Base-by-base conservation (phyloP, 2,888 invertebrate genomes). In the Agrochola lota region DNA sequence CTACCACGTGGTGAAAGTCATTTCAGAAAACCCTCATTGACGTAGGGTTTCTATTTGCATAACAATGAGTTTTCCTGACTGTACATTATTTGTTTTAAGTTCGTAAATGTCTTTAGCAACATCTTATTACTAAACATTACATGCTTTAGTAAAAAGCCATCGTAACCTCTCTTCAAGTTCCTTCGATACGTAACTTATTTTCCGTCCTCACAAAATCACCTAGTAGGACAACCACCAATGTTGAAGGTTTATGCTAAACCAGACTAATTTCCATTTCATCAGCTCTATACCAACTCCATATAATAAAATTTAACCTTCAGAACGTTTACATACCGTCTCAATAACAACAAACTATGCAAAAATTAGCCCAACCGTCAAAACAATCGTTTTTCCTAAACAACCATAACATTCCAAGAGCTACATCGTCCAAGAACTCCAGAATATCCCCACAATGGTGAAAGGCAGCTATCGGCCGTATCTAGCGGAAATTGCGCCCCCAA, bases 401-500 rank as follows among this genome's bases (percentile, higher is more conserved):
- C 26, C 2, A 60, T 20, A 52, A 52, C 23, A 15, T 17, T 62
- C 11, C n/a, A 62, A 81, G 26, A 67, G 26, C 55, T 43, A 76
- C 55, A 69, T 63, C 66, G 63, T 69, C 69, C 17, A 80, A 84
- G 80, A 67, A 73, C 26, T 82, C 40, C 78, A 81, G 87, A 87
- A 89, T 88, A 90, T 77, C 79, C 62, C 85, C 62, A 75, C 83
- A 68, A 86, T 85, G 87, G 85, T 88, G 88, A 91, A 91, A 91
- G 89, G 88, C 83, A 90, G 90, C 91, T 94, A 94, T 94, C 92
- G 91, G 91, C 84, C 88, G 90, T 92, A 93, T 93, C 89, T 89
- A 90, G 87, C 95, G 96, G 96, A 96, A 95, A 95, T 96, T 95
- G 95, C 95, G 92, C 92, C 92, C 93, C 92, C 91, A 91, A 92